Evolutionary conservation across 2,888 invertebrate genomes (phyloP).

Genomic region (Stegophylla sp.): DNA sequence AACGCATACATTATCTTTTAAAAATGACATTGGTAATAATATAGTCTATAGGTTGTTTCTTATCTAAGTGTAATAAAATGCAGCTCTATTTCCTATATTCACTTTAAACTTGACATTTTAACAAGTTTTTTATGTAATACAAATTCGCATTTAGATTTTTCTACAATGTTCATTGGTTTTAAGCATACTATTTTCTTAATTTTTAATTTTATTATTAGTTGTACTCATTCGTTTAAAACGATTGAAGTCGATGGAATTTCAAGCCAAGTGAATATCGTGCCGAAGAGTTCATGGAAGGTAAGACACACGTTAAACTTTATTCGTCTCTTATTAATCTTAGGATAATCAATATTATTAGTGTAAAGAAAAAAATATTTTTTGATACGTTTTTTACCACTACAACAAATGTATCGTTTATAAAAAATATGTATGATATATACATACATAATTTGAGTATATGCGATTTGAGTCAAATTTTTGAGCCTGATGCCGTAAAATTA

Average conservation of each 20-base stretch:
- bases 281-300: constrained; percentile 47
- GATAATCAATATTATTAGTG: not conserved
- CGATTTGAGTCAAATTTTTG: not conserved
- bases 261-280: constrained; percentile 16
- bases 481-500: too few species aligned
- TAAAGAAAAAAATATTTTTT: too few species aligned
- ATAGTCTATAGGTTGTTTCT: not conserved
- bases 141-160: not conserved
- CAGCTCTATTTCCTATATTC: not conserved
- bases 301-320: not conserved
- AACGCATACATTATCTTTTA: not conserved
- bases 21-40: constrained; percentile 1
- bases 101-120: not conserved
- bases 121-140: not conserved
- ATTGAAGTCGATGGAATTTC: not conserved
- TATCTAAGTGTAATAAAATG: not conserved
- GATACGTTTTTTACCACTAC: too few species aligned
- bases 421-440: not conserved
- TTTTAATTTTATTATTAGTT: not conserved
- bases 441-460: not conserved
- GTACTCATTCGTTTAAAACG: not conserved
- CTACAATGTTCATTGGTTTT: not conserved
- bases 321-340: not conserved
- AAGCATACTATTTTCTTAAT: not conserved
- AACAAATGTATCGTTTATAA: not conserved